These are phyloP conservation scores for Notarius lentiginosus DNA, from an alignment of 2,113 vertebrate species.

Conservation along the genomic window DNA sequence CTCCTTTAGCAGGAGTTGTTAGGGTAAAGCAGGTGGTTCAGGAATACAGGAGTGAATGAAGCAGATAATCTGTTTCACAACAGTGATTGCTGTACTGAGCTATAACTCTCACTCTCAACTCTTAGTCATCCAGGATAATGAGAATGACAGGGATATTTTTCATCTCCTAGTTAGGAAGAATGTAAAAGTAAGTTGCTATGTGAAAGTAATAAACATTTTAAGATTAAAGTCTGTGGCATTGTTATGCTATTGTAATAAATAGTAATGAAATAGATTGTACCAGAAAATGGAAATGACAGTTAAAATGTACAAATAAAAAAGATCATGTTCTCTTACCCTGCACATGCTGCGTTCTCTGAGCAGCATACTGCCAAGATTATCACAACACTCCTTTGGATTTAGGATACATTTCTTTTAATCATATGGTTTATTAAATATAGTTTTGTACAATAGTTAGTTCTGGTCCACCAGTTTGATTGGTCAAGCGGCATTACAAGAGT, in stretches of 20 bases:
- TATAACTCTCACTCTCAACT: background rate
- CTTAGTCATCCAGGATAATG: background rate
- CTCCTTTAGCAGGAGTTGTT: slow-evolving; percentile 37
- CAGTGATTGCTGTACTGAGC: background rate
- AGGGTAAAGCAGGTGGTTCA: background rate
- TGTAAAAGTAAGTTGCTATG: background rate
- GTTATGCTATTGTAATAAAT: background rate
- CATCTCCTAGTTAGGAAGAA: background rate
- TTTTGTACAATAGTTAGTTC: background rate
- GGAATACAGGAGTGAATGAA: background rate
- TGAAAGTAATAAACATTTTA: background rate
- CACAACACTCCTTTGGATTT: background rate
- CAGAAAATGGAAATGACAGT: background rate
- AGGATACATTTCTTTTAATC: background rate
- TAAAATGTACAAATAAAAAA: background rate
- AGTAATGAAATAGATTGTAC: background rate
- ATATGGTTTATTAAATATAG: background rate
- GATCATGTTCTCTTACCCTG: background rate
- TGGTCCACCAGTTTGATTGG: background rate
- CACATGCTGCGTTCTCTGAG: background rate
- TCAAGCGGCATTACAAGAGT: background rate
- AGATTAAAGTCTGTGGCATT: background rate
- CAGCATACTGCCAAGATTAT: background rate
- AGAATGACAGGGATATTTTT: background rate
- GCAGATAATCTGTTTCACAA: background rate